Percentiles rank a stretch among this genome's conserved stretches.
Evolutionary conservation across 2,888 invertebrate genomes (phyloP).

Genomic region (Xylota segnis): DNA sequence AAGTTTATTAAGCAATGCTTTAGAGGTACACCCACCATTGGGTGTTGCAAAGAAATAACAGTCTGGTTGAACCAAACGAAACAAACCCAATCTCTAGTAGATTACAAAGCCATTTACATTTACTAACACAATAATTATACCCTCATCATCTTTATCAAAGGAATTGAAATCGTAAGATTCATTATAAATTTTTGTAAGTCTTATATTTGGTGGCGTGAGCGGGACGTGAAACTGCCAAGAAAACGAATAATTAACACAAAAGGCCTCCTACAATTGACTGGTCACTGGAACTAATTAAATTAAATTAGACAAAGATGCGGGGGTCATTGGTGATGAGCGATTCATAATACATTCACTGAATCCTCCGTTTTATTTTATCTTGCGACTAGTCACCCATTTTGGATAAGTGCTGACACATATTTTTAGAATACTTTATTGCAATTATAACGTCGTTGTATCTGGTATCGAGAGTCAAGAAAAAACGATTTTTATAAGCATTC

Average conservation of each 20-base stretch:
- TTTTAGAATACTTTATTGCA: background rate
- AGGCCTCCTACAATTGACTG: conserved; percentile 71
- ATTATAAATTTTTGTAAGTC: conserved; percentile 22
- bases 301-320: conserved; percentile 72
- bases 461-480: conserved; percentile 2
- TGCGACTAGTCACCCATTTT: background rate
- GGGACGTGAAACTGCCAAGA: conserved; percentile 44
- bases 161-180: conserved; percentile 56
- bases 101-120: conserved; percentile 20
- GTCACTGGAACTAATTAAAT: conserved; percentile 74
- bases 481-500: background rate
- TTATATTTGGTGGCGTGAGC: conserved; percentile 25
- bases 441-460: background rate
- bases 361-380: conserved; percentile 22
- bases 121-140: conserved; percentile 37
- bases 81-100: conserved; percentile 8
- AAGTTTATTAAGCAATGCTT: conserved; percentile 51
- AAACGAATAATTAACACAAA: conserved; percentile 73
- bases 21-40: conserved; percentile 31
- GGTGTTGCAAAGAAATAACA: background rate
- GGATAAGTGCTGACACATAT: background rate
- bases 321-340: conserved; percentile 65
- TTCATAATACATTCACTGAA: conserved; percentile 48
- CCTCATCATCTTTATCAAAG: conserved; percentile 59
- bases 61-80: conserved; percentile 7